Evolutionary conservation across 2,888 invertebrate genomes (phyloP), one percentile per base, ranked within the genome.

Genomic region (Paralinhomoeus sp.): DNA sequence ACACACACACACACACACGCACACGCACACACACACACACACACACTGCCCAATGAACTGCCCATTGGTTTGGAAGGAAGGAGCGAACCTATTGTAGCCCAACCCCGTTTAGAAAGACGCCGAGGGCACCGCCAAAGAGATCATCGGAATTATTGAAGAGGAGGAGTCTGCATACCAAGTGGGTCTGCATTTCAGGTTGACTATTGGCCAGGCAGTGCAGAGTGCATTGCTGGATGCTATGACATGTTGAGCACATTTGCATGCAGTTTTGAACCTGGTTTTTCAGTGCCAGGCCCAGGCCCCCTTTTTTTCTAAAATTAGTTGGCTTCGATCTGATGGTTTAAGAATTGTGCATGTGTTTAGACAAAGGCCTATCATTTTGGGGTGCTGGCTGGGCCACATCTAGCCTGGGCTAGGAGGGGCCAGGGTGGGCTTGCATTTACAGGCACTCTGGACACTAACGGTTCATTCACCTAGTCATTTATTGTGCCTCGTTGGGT

Each of bases 91-190:
- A 31, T 12, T 31, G 31, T 15, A 31, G 15, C 15, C 31, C 31
- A 15, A 12, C 31, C 31, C 9, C 15, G 31, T 31, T 7, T 56
- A 73, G 72, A 71, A 66, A 55, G 78, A 78, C 41, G 38, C 45
- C 58, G 72, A 74, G 50, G 80, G 82, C 61, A 78, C 82, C 37
- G 87, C 89, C 17, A 82, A 81, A 66, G 89, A 89, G 61, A 74
- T 91, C 54, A 78, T 87, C 48, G 76, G 77, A 57, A 68, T 82
- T 47, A 80, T 97, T 46, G 78, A 81, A 61, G 80, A 81, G 54
- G 80, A 87, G 20, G 97, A 97, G 67, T 80, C 80, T 57, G 78
- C 80, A 52, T 97, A 93, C 67, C 91, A 91, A 72, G 77, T 80
- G 40, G 31, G 9, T 7, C 15, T 15, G 9, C 15, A 31, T 7